phyloP scores from a whole-genome alignment of 2,797 vertebrate genomes.

The Setipinna tenuifilis region DNA sequence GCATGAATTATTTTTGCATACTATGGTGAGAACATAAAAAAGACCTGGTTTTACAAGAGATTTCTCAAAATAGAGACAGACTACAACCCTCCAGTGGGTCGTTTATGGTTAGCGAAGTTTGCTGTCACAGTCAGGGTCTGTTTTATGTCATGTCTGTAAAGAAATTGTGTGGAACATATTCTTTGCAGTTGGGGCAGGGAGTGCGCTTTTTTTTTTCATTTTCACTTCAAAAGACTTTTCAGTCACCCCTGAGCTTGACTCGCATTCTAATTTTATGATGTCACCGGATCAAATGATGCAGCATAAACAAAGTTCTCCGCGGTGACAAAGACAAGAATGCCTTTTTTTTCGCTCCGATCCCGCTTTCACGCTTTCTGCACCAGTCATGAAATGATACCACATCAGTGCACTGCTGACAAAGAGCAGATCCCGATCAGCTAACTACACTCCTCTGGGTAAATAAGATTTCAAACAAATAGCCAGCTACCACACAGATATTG shows the following conservation, averaged over 20 bases:
- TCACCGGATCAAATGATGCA: constrained; percentile 55
- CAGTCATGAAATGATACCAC: not conserved
- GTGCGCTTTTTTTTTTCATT: constrained; percentile 17
- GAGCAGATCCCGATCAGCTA: not conserved
- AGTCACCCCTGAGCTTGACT: constrained; percentile 37
- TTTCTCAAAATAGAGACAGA: constrained; percentile 48
- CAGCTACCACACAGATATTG: not conserved
- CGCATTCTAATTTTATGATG: constrained; percentile 56
- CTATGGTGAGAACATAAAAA: constrained; percentile 3
- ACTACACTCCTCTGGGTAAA: not conserved
- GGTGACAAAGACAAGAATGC: constrained; percentile 1
- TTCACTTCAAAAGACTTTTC: constrained; percentile 43
- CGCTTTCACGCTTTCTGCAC: not conserved
- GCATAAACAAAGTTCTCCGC: constrained; percentile 41
- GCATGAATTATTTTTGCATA: not conserved
- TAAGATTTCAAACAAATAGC: not conserved
- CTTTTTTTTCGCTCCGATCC: not conserved
- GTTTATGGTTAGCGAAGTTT: constrained; percentile 43
- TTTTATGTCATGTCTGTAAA: constrained; percentile 45
- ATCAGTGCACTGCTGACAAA: not conserved
- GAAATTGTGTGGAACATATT: constrained; percentile 39
- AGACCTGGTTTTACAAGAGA: constrained; percentile 37
- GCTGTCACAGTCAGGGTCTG: constrained; percentile 34
- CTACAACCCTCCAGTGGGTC: constrained; percentile 40
- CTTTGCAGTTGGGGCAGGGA: constrained; percentile 19